Evolutionary conservation across 2,888 invertebrate genomes (phyloP), one percentile per base, ranked within the genome.

Genomic region (Charanyca ferruginea): DNA sequence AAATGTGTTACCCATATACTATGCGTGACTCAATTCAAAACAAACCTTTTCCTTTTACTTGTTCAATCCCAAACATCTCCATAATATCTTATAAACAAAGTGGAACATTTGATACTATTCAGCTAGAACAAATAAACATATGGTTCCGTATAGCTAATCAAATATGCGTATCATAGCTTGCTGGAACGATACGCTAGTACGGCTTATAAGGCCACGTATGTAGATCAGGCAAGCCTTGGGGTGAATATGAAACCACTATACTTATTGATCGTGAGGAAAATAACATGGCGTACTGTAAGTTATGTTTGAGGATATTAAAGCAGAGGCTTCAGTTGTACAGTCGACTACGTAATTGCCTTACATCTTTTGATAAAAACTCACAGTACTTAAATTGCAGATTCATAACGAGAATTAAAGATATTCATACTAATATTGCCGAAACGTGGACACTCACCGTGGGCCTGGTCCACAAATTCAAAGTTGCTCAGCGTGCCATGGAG

Each of bases 101-200:
- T 52, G 4, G 25, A 75, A 45, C 44, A 61, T 35, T 2, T 23
- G 23, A 68, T 53, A 63, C 13, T 45, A 54, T 53, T 61, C 38
- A 32, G 54, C n/a, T 44, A 35, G 22, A 35, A 25, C 52, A 53
- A 68, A 75, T 44, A 67, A 74, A 67, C 57, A 68, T 49, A 22
- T 8, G 25, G 23, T 52, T 35, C 41, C 44, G 38, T 44, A 20
- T 61, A 47, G n/a, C 42, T 61, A 48, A 68, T 73, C 61, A 75
- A 68, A 48, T 66, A 73, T 74, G 53, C 45, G 35, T 52, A 60
- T 60, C 52, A 55, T 52, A 38, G 16, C 18, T 25, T 22, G 20
- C 25, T 25, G 23, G 23, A 53, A 48, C 41, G 48, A 53, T 73
- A 59, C 22, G 41, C 20, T 8, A 35, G 5, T 54, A 59, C 3